Conservation (phyloP, 2,888 invertebrate species). For the Aproaerema taeniolella region DNA sequence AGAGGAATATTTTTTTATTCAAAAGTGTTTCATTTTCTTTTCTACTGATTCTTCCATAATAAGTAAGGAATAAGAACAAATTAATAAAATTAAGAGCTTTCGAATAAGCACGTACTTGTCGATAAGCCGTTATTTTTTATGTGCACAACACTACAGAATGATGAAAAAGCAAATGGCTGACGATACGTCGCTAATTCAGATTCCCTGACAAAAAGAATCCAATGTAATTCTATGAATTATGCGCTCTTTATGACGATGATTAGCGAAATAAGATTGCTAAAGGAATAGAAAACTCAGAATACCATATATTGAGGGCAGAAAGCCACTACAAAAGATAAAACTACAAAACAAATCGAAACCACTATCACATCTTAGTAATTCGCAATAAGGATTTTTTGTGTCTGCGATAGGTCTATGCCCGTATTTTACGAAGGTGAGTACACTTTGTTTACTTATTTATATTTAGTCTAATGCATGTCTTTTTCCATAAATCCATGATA, state of each 20-base stretch:
- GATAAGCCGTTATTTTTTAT: too few relatives aligned
- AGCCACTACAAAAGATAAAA: conserved; percentile 42
- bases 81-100: too few relatives aligned
- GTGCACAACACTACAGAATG: conserved; percentile 28
- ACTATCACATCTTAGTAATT: conserved; percentile 52
- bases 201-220: conserved; percentile 67
- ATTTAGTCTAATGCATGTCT: conserved; percentile 10
- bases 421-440: conserved; percentile 60
- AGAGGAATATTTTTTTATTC: too few relatives aligned
- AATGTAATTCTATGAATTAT: conserved; percentile 79
- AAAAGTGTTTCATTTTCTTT: too few relatives aligned
- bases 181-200: conserved; percentile 63
- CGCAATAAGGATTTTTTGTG: conserved; percentile 47
- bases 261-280: conserved; percentile 74
- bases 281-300: conserved; percentile 50
- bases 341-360: conserved; percentile 40
- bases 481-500: too few relatives aligned
- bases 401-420: conserved; percentile 55
- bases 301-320: conserved; percentile 54
- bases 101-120: too few relatives aligned
- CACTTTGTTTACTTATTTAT: conserved; percentile 21
- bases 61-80: too few relatives aligned
- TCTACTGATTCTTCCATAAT: too few relatives aligned
- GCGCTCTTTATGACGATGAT: conserved; percentile 77
- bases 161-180: conserved; percentile 77